A percentile compares a stretch with the other conserved stretches of the same genome.
Evolutionary conservation across 2,888 invertebrate genomes (phyloP).

Genomic region (Allolobophora icterica): DNA sequence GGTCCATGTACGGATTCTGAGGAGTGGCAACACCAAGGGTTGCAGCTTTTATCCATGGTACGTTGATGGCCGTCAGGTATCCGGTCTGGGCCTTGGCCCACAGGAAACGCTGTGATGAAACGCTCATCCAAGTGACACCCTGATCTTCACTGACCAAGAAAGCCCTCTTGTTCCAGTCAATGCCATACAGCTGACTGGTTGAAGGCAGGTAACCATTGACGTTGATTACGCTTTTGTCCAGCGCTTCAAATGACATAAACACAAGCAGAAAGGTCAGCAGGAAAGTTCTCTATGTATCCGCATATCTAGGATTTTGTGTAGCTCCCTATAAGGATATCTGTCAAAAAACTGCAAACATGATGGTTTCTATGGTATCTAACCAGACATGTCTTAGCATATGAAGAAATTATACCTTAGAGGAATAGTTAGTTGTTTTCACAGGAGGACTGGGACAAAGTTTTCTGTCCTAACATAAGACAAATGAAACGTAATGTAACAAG

Average conservation of each 20-base stretch:
- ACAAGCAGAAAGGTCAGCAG: background rate
- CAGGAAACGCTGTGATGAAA: conserved; percentile 29
- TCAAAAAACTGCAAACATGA: no score
- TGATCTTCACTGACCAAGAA: conserved; percentile 52
- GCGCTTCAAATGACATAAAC: conserved; percentile 39
- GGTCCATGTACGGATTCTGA: background rate
- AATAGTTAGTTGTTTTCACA: no score
- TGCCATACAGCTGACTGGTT: conserved; percentile 51
- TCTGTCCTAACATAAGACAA: background rate
- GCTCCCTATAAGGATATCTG: no score
- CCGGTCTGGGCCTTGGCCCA: conserved; percentile 18
- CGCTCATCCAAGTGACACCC: conserved; percentile 51
- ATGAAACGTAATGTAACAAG: background rate
- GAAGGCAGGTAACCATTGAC: conserved; percentile 50
- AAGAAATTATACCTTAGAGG: no score
- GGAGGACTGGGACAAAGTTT: background rate
- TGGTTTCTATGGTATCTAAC: no score
- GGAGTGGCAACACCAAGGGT: background rate
- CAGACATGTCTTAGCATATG: no score
- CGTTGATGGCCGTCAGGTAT: background rate
- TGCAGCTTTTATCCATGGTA: background rate
- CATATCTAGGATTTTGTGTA: no score
- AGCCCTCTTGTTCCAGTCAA: conserved; percentile 50
- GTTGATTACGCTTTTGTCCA: conserved; percentile 50
- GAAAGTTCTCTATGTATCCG: background rate